Base-by-base conservation (phyloP, 1,140 invertebrate species). In the Cotesia vestalis region DNA sequence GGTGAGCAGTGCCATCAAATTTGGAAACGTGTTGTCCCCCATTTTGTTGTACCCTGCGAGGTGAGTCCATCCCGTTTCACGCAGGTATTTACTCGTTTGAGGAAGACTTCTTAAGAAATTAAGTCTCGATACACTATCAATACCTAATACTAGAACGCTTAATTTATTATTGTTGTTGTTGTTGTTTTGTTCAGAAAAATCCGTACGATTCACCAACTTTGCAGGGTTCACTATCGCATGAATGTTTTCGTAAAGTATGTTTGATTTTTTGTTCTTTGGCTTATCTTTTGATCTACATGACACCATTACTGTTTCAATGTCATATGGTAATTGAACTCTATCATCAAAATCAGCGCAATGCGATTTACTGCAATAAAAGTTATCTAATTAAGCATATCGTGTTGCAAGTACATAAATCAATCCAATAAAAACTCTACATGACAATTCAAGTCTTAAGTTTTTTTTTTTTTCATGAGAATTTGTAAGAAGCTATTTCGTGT, bases 21-120 rank as follows among this genome's bases (percentile, higher is more conserved):
- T 96, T 0, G 94, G 93, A 80, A 93, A 95, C 0, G 93, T 95
- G 75, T 95, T 95, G 76, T 94, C 93, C 2, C 90, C 94, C 75
- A 91, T 88, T 83, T 92, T 92, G 77, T 90, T 91, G 77, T 91
- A 92, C 0, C 91, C 91, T 59, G 86, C 82, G 14, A 92, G 80
- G 27, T 86, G 84, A 9, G 90, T 74, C 81, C 89, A 91, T 3
- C 85, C 88, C 4, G 91, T 86, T 14, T 89, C 85, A 46, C 89
- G 88, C 8, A 96, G 82, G 80, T 91, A 92, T 51, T 86, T 79
- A 3, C 89, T 85, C 0, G 94, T 95, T 77, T 89, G 89, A 9
- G 94, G 93, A 91, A 96, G 91, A 35, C 92, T 91, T 35, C 93
- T 89, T 34, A 90, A 89, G 38, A 94, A 89, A 84, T 96, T 94